Base-by-base conservation (phyloP, 2,888 invertebrate species). In the Napeogenes inachia region DNA sequence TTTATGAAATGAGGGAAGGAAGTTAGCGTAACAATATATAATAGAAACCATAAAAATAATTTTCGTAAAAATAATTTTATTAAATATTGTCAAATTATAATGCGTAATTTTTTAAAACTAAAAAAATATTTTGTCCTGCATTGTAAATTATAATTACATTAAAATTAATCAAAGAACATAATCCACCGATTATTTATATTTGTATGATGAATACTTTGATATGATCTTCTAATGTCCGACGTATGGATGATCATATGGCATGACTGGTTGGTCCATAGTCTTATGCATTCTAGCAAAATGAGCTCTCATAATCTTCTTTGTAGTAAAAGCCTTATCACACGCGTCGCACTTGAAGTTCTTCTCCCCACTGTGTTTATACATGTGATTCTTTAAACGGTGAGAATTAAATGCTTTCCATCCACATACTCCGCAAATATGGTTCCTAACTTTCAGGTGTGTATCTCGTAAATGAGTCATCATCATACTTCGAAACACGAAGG, bases 371-470 rank as follows among this genome's bases (percentile, higher is more conserved):
- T 89, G 89, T 38, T 89, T 89, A 35, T 82, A 89, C 89, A 89
- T 89, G 61, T 90, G 90, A 33, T 87, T 86, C 68, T 91, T 91
- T 59, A 93, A 74, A 0, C 92, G 78, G 57, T 91, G 89, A 33
- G 85, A 89, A 55, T 83, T 86, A 47, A 86, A 88, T 0, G 89
- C 87, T 57, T 84, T 87, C 82, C 83, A 89, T 0, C 89, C 89
- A 33, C 90, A 90, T 0, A 89, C 80, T 0, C 84, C 77, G 62
- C 90, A 90, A 0, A 82, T 73, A 47, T 87, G 81, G 47, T 89
- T 85, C 10, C 87, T 72, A 0, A 87, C 85, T 67, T 89, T 89
- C 47, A 90, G 68, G 70, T 90, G 90, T 0, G 87, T 79, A 45
- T 87, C 87, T 0, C 88, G 67, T 2, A 89, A 58, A 61, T 90